These are phyloP conservation scores for Clarias platycephalus DNA, from an alignment of 2,797 vertebrate species.

Conservation along the genomic window DNA sequence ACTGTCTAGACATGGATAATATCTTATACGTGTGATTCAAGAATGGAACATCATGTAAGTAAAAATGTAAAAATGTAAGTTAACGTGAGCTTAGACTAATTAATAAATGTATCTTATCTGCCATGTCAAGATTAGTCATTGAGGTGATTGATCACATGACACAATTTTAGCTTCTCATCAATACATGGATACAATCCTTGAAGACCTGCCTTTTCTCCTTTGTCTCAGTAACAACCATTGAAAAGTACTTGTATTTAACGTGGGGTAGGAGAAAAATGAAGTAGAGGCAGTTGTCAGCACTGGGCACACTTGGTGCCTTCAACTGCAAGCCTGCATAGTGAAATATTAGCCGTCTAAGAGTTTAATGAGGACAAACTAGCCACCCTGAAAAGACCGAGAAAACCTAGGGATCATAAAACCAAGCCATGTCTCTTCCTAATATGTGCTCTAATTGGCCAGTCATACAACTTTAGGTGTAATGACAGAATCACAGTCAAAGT, in stretches of 20 bases:
- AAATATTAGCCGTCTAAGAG: slow-evolving; percentile 33
- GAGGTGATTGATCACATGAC: neutral
- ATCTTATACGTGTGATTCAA: neutral
- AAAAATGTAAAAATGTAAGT: neutral
- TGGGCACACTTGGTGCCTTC: neutral
- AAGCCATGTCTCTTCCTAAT: slow-evolving; percentile 37
- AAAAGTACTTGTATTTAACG: neutral
- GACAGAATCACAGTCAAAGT: slow-evolving; percentile 19
- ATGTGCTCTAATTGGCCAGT: slow-evolving; percentile 55
- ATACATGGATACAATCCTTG: neutral
- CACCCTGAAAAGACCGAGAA: slow-evolving; percentile 19
- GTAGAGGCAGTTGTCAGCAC: neutral
- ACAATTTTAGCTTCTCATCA: neutral
- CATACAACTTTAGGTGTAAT: slow-evolving; percentile 42
- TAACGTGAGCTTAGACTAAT: neutral
- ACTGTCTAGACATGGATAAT: neutral
- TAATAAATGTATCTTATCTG: neutral
- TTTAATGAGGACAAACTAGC: slow-evolving; percentile 47
- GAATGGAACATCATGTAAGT: neutral
- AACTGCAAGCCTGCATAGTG: neutral
- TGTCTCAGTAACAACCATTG: neutral
- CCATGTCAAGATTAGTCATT: neutral
- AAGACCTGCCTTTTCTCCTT: neutral
- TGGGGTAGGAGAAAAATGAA: neutral
- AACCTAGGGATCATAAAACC: slow-evolving; percentile 48